Evolutionary conservation across 2,888 invertebrate species (phyloP), one percentile per base, ranked within the genome.

Genomic region (Tipula unca): DNA sequence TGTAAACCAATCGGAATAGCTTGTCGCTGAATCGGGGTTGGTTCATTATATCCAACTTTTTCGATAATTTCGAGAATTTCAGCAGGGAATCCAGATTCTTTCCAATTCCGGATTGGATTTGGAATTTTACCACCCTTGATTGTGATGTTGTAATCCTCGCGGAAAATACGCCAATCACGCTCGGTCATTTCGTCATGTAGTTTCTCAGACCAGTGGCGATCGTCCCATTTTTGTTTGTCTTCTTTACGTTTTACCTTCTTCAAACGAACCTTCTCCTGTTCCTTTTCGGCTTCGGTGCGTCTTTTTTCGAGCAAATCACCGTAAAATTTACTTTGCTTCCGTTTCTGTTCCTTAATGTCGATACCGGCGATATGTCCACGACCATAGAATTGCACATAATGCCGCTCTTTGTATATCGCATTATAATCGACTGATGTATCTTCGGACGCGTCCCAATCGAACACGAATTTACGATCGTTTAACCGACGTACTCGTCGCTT

Each of bases 361-460:
- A 99, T 98, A 2, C 99, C 99, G 86, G 99, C 99, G 36, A 99
- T 94, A 90, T 99, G 98, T 10, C 99, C 99, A 86, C 99, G 93
- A 0, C 99, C 99, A 92, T 96, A 99, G 90, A 99, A 99, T 91
- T 99, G 98, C 4, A 98, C 97, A 91, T 98, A 97, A 91, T 99
- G 99, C 85, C 96, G 93, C 88, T 99, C 98, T 90, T 99, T 99
- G 89, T 99, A 99, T 29, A 99, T 92, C 86, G 95, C 94, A 91
- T 99, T 99, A 89, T 99, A 99, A 92, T 99, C 99, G 87, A 96
- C 95, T 1, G 98, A 98, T 0, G 99, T 99, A 89, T 99, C 99
- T 91, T 99, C 99, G 0, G 97, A 96, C 0, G 98, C 98, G 92
- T 99, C 99, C 99, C 99, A 99, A 91, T 99, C 99, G 91, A 99